These are phyloP conservation scores for Mastacembelus armatus DNA, from an alignment of 2,797 vertebrate species.

Conservation along the genomic window DNA sequence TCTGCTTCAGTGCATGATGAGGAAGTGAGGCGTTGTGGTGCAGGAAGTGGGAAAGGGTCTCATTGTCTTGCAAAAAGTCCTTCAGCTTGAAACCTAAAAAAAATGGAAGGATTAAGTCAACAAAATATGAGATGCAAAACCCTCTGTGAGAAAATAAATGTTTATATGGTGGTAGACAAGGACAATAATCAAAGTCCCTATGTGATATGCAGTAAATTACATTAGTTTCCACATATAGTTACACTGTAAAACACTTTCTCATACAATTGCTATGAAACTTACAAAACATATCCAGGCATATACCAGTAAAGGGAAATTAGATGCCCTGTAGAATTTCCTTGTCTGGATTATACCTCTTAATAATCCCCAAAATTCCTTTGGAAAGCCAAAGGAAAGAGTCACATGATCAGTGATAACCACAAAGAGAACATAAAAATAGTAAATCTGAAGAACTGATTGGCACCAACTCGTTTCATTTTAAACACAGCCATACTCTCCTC, in stretches of 20 bases:
- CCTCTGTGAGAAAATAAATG: neutral
- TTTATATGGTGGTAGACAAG: neutral
- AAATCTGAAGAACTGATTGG: neutral
- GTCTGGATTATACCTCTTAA: too few species aligned
- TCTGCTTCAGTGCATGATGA: conserved; percentile 82
- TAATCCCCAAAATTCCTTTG: neutral
- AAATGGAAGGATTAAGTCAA: neutral
- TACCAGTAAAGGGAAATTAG: too few species aligned
- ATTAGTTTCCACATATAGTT: neutral
- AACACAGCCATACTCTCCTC: conserved; percentile 9
- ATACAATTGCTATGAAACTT: neutral
- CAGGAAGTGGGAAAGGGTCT: conserved; percentile 93
- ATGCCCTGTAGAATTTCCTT: too few species aligned
- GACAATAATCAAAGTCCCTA: neutral
- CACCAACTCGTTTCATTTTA: neutral
- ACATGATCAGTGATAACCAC: too few species aligned
- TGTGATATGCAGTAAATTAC: neutral
- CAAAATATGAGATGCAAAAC: conserved; percentile 4
- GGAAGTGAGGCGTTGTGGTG: conserved; percentile 89
- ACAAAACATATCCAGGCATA: neutral
- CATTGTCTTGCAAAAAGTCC: conserved; percentile 92
- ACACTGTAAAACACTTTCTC: neutral
- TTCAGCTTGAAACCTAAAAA: conserved; percentile 90
- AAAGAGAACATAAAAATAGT: neutral
- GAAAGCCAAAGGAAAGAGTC: too few species aligned